Evolutionary conservation across 2,797 vertebrate species (phyloP), one percentile per base, ranked within the genome.

Genomic region (Paedocypris micromegethes): DNA sequence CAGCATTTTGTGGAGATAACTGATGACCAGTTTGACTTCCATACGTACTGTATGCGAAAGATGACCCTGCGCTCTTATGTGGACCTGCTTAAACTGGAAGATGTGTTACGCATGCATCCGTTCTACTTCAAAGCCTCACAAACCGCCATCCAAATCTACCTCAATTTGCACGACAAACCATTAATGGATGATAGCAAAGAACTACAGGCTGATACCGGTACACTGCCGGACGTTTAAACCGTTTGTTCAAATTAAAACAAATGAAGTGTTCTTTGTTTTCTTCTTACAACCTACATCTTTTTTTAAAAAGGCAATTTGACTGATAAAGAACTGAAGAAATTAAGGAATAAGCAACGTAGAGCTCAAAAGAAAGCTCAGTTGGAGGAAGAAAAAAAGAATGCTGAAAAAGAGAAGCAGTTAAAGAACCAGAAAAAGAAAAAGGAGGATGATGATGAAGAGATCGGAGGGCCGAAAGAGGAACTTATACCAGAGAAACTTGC

Each of bases 1-100:
- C 83, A 99, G 96, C 96, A 99, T 91, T 98, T 98, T 90, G 95
- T 97, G 89, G 97, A 99, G 89, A 98, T 99, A 86, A 99, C 97
- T 0, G 97, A 99, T 37, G 97, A 99, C 88, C 97, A 99, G 86
- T 99, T 99, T 89, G 97, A 99, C 77, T 99, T 99, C 86, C 97
- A 99, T 79, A 99, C 97, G 3, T 99, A 99, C 87, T 98, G 96
- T 82, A 99, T 98, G 96, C 92, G 97, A 84, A 99, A 99, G 90
- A 98, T 99, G 88, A 99, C 97, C 4, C 91, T 99, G 77, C 92
- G 97, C 82, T 98, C 97, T 45, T 99, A 99, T 0, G 96, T 99
- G 89, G 95, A 98, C 89, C 92, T 99, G 70, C 81, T 99, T 80
- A 98, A 98, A 84, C 85, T 98, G 81, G 96, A 99, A 87, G 96